A percentile compares a stretch with the other conserved stretches of the same genome.
phyloP scores from a whole-genome alignment of 2,888 invertebrate genomes.

The Noctua janthe region DNA sequence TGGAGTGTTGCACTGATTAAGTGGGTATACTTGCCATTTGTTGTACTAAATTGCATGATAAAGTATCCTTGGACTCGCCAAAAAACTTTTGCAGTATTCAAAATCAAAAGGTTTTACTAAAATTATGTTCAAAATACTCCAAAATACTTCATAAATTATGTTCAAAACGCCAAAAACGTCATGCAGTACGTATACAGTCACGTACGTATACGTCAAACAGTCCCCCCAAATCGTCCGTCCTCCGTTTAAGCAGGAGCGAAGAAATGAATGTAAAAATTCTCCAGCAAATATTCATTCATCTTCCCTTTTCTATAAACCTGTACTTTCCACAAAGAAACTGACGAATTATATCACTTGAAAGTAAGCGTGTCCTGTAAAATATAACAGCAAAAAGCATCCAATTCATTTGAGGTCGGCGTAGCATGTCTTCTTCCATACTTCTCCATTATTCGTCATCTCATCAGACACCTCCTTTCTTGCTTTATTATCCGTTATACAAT shows the following conservation, averaged over 20 bases:
- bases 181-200: too few species aligned
- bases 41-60: background rate
- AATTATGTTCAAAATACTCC: background rate
- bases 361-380: background rate
- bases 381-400: background rate
- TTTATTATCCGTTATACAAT: background rate
- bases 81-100: background rate
- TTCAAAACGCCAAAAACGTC: background rate
- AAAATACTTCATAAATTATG: too few species aligned
- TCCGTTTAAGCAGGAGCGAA: background rate
- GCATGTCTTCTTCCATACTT: too few species aligned
- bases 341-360: background rate
- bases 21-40: conserved; percentile 6
- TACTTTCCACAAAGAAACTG: background rate
- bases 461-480: background rate
- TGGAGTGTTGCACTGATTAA: conserved; percentile 23
- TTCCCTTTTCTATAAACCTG: background rate
- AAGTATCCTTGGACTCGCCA: background rate
- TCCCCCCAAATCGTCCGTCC: background rate
- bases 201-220: background rate
- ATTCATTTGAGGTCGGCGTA: too few species aligned
- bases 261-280: background rate
- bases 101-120: background rate
- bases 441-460: too few species aligned
- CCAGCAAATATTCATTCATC: background rate